Percentiles rank a stretch among this genome's conserved stretches.
These are phyloP conservation scores for Parascotia fuliginaria DNA, from an alignment of 2,888 invertebrate genomes.

Conservation along the genomic window DNA sequence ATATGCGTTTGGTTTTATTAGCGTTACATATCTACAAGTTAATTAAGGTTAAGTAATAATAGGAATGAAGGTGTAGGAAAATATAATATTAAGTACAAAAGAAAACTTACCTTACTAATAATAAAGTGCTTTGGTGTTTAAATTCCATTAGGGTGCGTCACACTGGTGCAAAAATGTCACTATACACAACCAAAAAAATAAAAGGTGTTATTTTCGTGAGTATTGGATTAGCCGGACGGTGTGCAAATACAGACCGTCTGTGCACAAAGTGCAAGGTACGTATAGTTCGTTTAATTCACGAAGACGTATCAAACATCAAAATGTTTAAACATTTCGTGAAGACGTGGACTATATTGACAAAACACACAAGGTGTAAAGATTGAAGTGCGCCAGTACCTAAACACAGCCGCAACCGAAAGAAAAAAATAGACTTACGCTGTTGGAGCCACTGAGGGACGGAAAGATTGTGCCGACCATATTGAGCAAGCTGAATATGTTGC, in stretches of 20 bases:
- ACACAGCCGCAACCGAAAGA: no score
- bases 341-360: no score
- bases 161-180: not conserved
- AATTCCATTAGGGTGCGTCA: conserved; percentile 14
- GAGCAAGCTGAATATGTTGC: conserved; percentile 69
- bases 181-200: not conserved
- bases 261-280: not conserved
- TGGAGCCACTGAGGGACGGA: conserved; percentile 57
- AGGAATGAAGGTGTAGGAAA: not conserved
- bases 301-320: no score
- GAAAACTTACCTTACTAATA: conserved; percentile 5
- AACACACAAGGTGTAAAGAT: no score
- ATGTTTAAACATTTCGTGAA: no score
- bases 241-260: not conserved
- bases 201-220: not conserved
- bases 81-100: not conserved
- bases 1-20: no score
- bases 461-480: conserved; percentile 64
- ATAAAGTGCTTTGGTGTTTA: not conserved
- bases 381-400: no score
- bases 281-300: no score
- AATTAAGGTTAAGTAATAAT: no score
- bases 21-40: no score
- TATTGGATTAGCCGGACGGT: no score
- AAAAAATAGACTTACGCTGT: conserved; percentile 64